Percentiles rank a stretch among this genome's conserved stretches.
Conservation (phyloP, 37 sponge, comb jelly and placozoan species). For the Tethya wilhelma region DNA sequence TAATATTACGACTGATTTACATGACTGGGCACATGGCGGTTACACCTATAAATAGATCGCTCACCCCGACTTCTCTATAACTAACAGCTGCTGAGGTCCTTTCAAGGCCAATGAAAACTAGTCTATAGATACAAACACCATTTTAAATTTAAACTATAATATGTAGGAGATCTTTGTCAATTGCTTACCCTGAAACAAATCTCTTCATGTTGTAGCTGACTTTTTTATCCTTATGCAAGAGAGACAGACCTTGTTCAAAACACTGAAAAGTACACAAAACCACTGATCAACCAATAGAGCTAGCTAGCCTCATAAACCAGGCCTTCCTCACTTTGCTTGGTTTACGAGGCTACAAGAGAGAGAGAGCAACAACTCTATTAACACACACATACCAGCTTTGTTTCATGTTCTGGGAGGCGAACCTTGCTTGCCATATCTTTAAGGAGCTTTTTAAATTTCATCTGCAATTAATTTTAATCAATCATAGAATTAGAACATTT, state of each 20-base stretch:
- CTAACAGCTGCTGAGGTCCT: background rate
- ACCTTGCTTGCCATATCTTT: background rate
- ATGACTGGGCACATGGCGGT: background rate
- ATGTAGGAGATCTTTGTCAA: background rate
- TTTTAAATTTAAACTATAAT: background rate
- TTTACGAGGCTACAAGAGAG: too few relatives aligned
- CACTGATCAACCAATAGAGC: background rate
- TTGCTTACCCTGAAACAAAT: background rate
- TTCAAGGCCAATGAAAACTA: background rate
- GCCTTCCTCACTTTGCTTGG: background rate
- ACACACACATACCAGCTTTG: too few relatives aligned
- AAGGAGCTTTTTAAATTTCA: background rate
- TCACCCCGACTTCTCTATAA: background rate
- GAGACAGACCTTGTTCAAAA: background rate
- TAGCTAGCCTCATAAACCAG: too few relatives aligned
- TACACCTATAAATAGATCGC: background rate
- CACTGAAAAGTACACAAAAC: background rate
- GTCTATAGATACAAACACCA: background rate
- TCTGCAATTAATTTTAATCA: background rate
- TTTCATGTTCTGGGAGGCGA: too few relatives aligned
- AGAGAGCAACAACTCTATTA: too few relatives aligned
- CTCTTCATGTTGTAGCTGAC: background rate
- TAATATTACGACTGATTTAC: background rate
- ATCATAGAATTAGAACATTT: background rate
- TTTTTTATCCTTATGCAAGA: background rate